Evolutionary conservation across 2,113 vertebrate species (phyloP).

Genomic region (Oryzias woworae): DNA sequence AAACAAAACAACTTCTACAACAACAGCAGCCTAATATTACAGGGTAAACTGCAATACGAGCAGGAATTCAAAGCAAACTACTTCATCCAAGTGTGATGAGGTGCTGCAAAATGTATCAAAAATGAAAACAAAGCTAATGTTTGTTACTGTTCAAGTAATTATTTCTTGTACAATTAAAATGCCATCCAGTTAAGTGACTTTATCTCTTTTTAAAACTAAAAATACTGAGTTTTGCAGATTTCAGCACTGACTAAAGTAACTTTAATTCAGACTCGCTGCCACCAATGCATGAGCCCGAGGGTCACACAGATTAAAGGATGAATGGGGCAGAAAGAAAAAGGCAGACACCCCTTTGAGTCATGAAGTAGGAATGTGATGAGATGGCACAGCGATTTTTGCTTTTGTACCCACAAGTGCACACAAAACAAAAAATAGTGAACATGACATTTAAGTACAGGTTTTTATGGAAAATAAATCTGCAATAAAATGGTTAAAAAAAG

Average conservation of each 20-base stretch:
- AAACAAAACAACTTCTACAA: background rate
- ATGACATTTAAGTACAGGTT: background rate
- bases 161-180: background rate
- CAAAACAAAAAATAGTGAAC: background rate
- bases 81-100: background rate
- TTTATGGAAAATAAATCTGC: background rate
- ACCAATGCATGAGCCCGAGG: conserved; percentile 31
- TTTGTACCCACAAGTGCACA: conserved; percentile 10
- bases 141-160: background rate
- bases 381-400: conserved; percentile 66
- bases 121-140: background rate
- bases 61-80: background rate
- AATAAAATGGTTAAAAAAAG: conserved; percentile 29
- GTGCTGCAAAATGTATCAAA: background rate
- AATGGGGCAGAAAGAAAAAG: conserved; percentile 60
- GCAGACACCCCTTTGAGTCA: conserved; percentile 64
- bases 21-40: conserved; percentile 9
- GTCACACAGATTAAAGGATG: conserved; percentile 61
- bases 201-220: background rate
- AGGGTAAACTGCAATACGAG: conserved; percentile 3
- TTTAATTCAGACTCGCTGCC: conserved; percentile 16
- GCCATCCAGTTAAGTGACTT: background rate
- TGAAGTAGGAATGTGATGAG: conserved; percentile 77
- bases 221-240: conserved; percentile 18
- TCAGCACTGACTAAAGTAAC: conserved; percentile 14